Evolutionary conservation across 2,888 invertebrate genomes (phyloP), one percentile per base, ranked within the genome.

Genomic region (Nomada goodeniana): DNA sequence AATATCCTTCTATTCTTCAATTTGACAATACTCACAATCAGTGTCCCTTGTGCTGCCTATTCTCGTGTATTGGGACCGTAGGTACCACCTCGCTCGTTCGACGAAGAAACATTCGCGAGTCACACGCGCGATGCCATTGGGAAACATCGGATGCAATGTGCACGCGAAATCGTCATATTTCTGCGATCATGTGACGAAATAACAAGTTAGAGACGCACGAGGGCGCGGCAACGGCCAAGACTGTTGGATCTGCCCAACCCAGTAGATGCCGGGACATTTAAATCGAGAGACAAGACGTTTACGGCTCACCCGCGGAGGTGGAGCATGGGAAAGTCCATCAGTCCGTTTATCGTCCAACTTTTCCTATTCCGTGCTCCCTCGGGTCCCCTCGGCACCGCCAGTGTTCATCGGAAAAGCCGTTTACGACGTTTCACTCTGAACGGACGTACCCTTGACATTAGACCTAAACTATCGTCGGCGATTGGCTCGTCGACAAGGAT

Each of bases 271-370:
- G 85, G 83, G 89, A 88, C 89, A 88, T 90, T 91, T 86, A 87
- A 90, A 90, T 89, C 88, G 87, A 79, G 76, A 85, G 86, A 85
- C 88, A 76, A 83, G 89, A 91, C 90, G 87, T 91, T 91, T 91
- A 89, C 87, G 83, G 85, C 87, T 89, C 86, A 86, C 88, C 88
- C 90, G 88, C 80, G 89, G 89, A 90, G 91, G 91, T 88, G 90
- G 87, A 87, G 83, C 84, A 86, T 88, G 88, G 87, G 89, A 88
- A 89, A 88, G 86, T 89, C 86, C 88, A 85, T 89, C 87, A 89
- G 86, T 85, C 85, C 76, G 80, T 73, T 84, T 81, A 72, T 82
- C 86, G 82, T 86, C 68, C 79, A 53, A 71, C 63, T 77, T 80
- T 72, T 72, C 75, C 72, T 72, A 69, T 73, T 73, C 78, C 82